Evolutionary conservation across 2,888 invertebrate species (phyloP).

Genomic region (Anoplius nigerrimus): DNA sequence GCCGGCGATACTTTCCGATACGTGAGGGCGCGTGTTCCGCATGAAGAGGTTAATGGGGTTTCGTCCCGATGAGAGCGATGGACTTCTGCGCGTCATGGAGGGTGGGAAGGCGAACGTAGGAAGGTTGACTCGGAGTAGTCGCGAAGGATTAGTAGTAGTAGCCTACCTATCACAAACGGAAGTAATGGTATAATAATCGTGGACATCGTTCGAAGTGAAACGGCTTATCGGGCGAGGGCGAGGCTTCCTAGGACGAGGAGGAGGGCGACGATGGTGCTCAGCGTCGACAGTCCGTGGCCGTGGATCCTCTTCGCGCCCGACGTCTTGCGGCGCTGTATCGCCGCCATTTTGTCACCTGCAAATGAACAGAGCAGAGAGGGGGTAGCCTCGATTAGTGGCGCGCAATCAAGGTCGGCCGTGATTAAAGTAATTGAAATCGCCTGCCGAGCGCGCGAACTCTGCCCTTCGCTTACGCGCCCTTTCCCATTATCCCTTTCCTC

Average conservation of each 20-base stretch:
- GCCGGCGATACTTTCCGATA: too few relatives aligned
- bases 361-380: slow-evolving; percentile 18
- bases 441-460: not conserved
- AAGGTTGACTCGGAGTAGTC: too few relatives aligned
- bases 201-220: slow-evolving; percentile 66
- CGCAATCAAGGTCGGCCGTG: slow-evolving; percentile 20
- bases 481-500: not conserved
- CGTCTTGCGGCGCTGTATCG: slow-evolving; percentile 88
- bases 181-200: slow-evolving; percentile 66
- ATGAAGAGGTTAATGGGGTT: too few relatives aligned
- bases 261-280: slow-evolving; percentile 58
- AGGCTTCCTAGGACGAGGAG: slow-evolving; percentile 34
- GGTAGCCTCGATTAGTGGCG: slow-evolving; percentile 18
- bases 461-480: not conserved
- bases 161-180: slow-evolving; percentile 68
- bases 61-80: too few relatives aligned
- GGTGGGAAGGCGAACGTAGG: too few relatives aligned
- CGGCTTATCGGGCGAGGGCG: slow-evolving; percentile 70
- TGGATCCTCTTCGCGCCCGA: slow-evolving; percentile 65
- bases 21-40: too few relatives aligned
- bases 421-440: slow-evolving; percentile 6
- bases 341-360: slow-evolving; percentile 93
- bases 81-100: too few relatives aligned
- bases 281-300: slow-evolving; percentile 61
- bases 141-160: slow-evolving; percentile 27